Conservation (phyloP, 2,797 vertebrate genomes). For the Anguilla anguilla region DNA sequence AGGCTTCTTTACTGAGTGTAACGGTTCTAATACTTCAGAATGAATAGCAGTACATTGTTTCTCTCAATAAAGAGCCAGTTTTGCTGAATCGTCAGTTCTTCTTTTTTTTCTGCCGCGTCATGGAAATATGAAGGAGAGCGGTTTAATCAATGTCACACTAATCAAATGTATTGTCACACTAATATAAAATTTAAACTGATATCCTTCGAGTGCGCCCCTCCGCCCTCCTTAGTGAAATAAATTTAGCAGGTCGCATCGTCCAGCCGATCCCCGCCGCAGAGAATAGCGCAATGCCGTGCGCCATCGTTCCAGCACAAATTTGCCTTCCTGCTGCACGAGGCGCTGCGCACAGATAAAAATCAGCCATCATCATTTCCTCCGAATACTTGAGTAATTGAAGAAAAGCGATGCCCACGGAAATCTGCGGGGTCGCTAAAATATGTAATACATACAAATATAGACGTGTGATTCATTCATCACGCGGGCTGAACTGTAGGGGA, state of each 20-base stretch:
- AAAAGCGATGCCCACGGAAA: slow-evolving; percentile 36
- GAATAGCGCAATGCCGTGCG: slow-evolving; percentile 22
- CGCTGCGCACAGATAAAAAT: slow-evolving; percentile 40
- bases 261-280: slow-evolving; percentile 13
- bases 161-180: slow-evolving; percentile 63
- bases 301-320: slow-evolving; percentile 30
- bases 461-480: slow-evolving; percentile 35
- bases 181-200: slow-evolving; percentile 60
- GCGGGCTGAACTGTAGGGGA: not conserved
- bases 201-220: slow-evolving; percentile 46
- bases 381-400: slow-evolving; percentile 36
- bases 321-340: slow-evolving; percentile 23
- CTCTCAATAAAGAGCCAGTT: slow-evolving; percentile 29
- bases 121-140: slow-evolving; percentile 51
- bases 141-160: slow-evolving; percentile 67
- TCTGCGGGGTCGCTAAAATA: slow-evolving; percentile 36
- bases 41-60: slow-evolving; percentile 26
- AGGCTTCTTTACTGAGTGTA: not conserved
- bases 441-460: slow-evolving; percentile 41
- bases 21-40: slow-evolving; percentile 33
- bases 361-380: slow-evolving; percentile 41
- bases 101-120: slow-evolving; percentile 60
- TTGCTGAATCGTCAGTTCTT: slow-evolving; percentile 60
- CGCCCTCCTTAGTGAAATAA: slow-evolving; percentile 22
- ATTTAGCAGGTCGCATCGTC: slow-evolving; percentile 17